phyloP scores from a whole-genome alignment of 2,888 invertebrate genomes.

The Microchrysa polita region DNA sequence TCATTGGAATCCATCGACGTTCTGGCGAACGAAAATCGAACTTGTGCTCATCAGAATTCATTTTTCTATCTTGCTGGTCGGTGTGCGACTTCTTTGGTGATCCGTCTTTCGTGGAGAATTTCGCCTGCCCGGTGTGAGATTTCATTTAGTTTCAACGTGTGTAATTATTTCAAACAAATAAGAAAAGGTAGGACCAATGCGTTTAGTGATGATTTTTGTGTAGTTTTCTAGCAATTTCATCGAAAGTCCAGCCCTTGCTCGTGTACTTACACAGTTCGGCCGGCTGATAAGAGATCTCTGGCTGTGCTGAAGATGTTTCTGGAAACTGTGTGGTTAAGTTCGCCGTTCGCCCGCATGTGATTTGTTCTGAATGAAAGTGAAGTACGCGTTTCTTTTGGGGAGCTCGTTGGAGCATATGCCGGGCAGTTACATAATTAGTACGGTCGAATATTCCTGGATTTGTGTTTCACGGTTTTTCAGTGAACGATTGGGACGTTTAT shows the following conservation, averaged over 20 bases:
- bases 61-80: constrained; percentile 5
- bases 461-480: background rate
- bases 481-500: background rate
- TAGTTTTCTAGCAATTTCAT: background rate
- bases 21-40: too few species aligned
- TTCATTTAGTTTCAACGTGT: background rate
- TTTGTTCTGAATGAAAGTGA: constrained; percentile 16
- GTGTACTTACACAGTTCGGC: constrained; percentile 9
- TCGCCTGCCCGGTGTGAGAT: constrained; percentile 4
- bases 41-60: constrained; percentile 7
- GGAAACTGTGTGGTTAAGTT: constrained; percentile 37
- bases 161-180: background rate
- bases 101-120: constrained; percentile 1
- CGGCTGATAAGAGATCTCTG: constrained; percentile 36
- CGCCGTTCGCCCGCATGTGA: constrained; percentile 30
- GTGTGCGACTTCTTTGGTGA: background rate
- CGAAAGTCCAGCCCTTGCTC: background rate
- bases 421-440: constrained; percentile 20
- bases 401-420: background rate
- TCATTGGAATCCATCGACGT: constrained; percentile 6
- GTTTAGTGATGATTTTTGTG: background rate
- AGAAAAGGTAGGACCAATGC: background rate
- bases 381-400: background rate
- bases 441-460: background rate
- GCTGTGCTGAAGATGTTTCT: constrained; percentile 43